Percentiles rank a stretch among this genome's conserved stretches.
phyloP scores from a whole-genome alignment of 1,140 invertebrate genomes.

The Magallana ariakensis region DNA sequence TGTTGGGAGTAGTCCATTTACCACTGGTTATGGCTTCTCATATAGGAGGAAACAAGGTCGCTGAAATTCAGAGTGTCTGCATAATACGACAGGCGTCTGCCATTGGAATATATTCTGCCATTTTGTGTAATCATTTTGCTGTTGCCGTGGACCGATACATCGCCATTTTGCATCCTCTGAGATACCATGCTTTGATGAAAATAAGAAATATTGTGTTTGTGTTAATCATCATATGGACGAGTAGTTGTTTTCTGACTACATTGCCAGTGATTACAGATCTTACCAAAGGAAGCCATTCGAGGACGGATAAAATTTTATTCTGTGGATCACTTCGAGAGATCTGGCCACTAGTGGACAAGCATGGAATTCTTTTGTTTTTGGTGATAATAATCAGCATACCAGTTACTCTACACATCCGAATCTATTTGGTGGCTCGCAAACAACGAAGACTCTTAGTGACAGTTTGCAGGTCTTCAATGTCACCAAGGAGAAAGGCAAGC shows the following conservation, averaged over 20 bases:
- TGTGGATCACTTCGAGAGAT: neutral
- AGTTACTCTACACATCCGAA: neutral
- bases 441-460: neutral
- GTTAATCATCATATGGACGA: neutral
- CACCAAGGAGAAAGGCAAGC: neutral
- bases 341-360: neutral
- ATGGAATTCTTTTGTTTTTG: neutral
- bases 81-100: neutral
- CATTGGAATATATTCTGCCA: neutral
- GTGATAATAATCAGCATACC: neutral
- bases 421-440: neutral
- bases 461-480: neutral
- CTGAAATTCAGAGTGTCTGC: neutral
- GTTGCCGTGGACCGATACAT: neutral
- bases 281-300: neutral
- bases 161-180: neutral
- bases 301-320: neutral
- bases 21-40: neutral
- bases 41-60: neutral
- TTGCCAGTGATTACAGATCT: neutral
- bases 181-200: neutral
- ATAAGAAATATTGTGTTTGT: neutral
- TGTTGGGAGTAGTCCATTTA: neutral
- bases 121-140: neutral
- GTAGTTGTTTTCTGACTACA: neutral